Evolutionary conservation across 2,113 vertebrate species (phyloP).

Genomic region (Turdus rufiventris): DNA sequence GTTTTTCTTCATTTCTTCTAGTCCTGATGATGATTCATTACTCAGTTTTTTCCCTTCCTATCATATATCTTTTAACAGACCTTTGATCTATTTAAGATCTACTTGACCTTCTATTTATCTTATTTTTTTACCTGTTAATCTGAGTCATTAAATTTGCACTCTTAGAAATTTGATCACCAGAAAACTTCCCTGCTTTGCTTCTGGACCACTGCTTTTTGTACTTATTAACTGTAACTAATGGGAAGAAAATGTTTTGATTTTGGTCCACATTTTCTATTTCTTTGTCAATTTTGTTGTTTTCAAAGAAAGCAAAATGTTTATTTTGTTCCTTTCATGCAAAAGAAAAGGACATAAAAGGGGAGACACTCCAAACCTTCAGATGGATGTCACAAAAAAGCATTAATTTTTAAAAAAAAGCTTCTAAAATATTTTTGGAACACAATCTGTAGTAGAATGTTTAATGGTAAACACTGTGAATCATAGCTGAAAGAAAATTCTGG

Average conservation of each 20-base stretch:
- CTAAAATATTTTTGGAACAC: background rate
- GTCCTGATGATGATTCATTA: background rate
- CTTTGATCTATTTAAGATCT: background rate
- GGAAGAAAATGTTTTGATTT: background rate
- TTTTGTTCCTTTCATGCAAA: background rate
- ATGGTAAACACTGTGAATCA: background rate
- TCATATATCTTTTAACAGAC: background rate
- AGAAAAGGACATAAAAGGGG: background rate
- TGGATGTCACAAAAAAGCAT: fast-evolving
- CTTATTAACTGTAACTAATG: background rate
- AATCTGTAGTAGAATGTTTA: background rate
- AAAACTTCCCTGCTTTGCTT: background rate
- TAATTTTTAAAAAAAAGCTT: background rate
- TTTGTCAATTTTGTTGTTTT: background rate
- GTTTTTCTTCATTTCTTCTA: background rate
- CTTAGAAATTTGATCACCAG: background rate
- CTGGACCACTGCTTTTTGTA: background rate
- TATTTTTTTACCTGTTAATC: background rate
- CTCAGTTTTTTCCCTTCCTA: background rate
- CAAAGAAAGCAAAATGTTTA: background rate
- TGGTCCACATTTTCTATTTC: background rate
- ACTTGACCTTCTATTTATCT: background rate
- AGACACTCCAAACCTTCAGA: background rate
- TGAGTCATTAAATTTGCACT: background rate
- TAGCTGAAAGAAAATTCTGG: background rate